These are phyloP conservation scores for Leptothorax acervorum DNA, from an alignment of 2,888 invertebrate species.

Conservation along the genomic window DNA sequence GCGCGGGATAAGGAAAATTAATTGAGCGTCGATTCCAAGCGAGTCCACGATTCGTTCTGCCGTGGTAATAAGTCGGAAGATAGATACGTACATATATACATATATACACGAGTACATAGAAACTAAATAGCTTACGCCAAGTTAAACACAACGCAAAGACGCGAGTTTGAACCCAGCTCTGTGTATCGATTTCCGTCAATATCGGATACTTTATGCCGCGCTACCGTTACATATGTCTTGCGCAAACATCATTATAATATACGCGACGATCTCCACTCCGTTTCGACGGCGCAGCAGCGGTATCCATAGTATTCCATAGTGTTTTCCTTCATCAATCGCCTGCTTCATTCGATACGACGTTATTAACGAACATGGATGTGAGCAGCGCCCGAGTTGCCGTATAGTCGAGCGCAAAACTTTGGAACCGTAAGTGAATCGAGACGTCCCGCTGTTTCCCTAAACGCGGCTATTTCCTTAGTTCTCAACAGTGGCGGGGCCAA, in stretches of 20 bases:
- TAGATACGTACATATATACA: not conserved
- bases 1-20: conserved; percentile 37
- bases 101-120: not conserved
- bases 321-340: conserved; percentile 12
- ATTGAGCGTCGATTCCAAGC: conserved; percentile 43
- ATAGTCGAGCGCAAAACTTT: conserved; percentile 23
- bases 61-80: conserved; percentile 20
- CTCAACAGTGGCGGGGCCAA: not conserved
- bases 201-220: conserved; percentile 12
- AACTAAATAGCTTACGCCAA: not conserved
- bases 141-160: conserved; percentile 5
- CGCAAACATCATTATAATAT: conserved; percentile 24
- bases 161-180: not conserved
- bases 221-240: not conserved
- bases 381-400: conserved; percentile 3
- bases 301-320: not conserved
- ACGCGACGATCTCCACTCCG: not conserved
- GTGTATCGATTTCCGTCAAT: conserved; percentile 26
- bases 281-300: not conserved
- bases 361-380: conserved; percentile 28
- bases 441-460: conserved; percentile 51
- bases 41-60: conserved; percentile 12
- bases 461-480: conserved; percentile 51
- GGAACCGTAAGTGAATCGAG: not conserved
- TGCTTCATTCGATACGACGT: conserved; percentile 5